Percentiles rank a stretch among this genome's conserved stretches.
Conservation (phyloP, 2,113 vertebrate species). For the Gobiocypris rarus region DNA sequence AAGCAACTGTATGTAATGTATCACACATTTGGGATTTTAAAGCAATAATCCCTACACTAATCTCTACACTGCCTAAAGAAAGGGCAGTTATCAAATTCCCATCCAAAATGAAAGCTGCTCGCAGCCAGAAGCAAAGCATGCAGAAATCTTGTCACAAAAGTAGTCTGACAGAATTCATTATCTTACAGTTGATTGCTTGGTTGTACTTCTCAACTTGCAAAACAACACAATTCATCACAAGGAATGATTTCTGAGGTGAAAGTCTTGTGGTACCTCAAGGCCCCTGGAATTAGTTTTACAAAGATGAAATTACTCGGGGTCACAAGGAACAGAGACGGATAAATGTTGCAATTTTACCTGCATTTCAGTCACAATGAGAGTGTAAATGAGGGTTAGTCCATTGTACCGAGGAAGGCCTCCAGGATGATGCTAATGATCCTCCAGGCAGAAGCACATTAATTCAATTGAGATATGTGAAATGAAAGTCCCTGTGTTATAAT, state of each 20-base stretch:
- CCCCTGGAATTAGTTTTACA: slow-evolving; percentile 35
- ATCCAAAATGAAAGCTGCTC: background rate
- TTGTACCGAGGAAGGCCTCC: slow-evolving; percentile 43
- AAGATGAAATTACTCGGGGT: slow-evolving; percentile 42
- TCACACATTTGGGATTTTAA: slow-evolving; percentile 21
- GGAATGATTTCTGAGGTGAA: background rate
- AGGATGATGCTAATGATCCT: slow-evolving; percentile 47
- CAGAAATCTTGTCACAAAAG: slow-evolving; percentile 4
- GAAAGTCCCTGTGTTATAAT: slow-evolving; percentile 5
- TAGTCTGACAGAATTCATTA: slow-evolving; percentile 7
- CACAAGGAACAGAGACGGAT: slow-evolving; percentile 18
- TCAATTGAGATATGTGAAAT: slow-evolving; percentile 43
- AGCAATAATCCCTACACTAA: slow-evolving; percentile 21
- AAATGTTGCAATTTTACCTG: slow-evolving; percentile 41
- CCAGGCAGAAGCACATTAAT: slow-evolving; percentile 42
- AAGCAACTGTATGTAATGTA: background rate
- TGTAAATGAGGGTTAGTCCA: slow-evolving; percentile 48
- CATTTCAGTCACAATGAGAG: slow-evolving; percentile 19
- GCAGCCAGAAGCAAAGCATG: background rate
- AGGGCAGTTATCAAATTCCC: slow-evolving; percentile 29
- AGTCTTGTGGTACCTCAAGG: background rate
- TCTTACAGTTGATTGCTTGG: background rate
- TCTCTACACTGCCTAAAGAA: slow-evolving; percentile 10
- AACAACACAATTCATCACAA: slow-evolving; percentile 13
- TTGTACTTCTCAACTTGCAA: background rate